phyloP scores from a whole-genome alignment of 2,797 vertebrate genomes.

The Aselliscus stoliczkanus region DNA sequence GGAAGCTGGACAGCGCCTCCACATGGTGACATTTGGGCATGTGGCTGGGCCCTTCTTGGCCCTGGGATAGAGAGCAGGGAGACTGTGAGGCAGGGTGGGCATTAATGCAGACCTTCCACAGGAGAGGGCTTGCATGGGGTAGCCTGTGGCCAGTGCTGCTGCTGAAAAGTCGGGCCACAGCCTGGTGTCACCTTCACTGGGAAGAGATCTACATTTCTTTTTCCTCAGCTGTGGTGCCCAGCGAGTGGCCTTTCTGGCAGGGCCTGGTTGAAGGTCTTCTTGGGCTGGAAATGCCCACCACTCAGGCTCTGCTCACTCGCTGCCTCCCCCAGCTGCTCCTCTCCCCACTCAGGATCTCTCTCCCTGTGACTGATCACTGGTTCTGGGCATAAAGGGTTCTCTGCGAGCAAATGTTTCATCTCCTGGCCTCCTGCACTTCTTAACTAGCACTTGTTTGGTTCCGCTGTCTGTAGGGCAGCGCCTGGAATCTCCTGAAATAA shows the following conservation, averaged over 20 bases:
- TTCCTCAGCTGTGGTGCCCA: neutral
- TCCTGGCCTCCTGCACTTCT: rapidly evolving
- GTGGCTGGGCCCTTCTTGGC: neutral
- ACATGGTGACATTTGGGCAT: neutral
- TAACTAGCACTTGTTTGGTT: neutral
- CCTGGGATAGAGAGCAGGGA: neutral
- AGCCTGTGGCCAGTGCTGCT: neutral
- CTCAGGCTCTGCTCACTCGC: neutral
- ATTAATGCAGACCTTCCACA: neutral
- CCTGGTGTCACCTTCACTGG: neutral
- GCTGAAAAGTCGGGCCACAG: neutral
- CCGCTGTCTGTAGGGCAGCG: no score
- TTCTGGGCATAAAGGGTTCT: neutral
- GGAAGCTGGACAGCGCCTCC: neutral
- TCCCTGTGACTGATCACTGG: rapidly evolving
- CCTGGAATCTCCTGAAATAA: no score
- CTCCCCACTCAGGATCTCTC: neutral
- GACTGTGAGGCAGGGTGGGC: neutral
- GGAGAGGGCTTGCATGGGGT: neutral
- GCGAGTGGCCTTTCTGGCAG: rapidly evolving
- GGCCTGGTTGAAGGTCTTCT: neutral
- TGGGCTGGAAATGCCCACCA: neutral
- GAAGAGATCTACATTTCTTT: neutral
- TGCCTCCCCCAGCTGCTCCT: no score
- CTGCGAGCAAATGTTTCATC: neutral